These are phyloP conservation scores for Rhinoraja longicauda DNA, from an alignment of 2,797 vertebrate genomes.

Conservation along the genomic window DNA sequence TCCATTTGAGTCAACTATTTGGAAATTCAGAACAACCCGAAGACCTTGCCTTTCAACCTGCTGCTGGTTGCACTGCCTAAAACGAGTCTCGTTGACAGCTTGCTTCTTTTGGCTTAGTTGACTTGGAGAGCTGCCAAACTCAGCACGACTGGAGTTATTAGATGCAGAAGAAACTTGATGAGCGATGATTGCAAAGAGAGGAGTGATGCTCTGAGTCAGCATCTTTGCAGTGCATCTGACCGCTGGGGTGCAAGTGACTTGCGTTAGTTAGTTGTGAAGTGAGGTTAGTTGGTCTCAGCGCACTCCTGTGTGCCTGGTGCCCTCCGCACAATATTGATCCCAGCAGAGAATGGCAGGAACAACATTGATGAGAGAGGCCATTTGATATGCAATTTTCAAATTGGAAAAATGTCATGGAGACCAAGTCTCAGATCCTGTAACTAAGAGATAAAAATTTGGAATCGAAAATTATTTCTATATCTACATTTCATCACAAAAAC, in stretches of 20 bases:
- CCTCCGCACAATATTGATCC: background rate
- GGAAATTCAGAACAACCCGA: background rate
- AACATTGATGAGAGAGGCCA: background rate
- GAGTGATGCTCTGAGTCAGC: background rate
- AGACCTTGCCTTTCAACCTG: background rate
- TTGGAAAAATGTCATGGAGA: background rate
- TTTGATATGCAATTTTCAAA: background rate
- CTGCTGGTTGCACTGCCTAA: background rate
- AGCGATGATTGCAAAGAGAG: background rate
- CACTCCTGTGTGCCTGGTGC: background rate
- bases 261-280: background rate
- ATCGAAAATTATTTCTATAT: background rate
- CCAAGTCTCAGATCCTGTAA: background rate
- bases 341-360: background rate
- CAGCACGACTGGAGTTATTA: background rate
- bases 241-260: background rate
- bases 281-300: background rate
- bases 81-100: background rate
- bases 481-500: too few species aligned
- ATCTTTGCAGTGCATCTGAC: background rate
- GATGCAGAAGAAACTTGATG: background rate
- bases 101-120: background rate
- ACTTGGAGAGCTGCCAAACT: background rate
- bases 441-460: background rate
- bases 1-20: background rate